Evolutionary conservation across 2,888 invertebrate species (phyloP).

Genomic region (Lasioglossum leucozonium): DNA sequence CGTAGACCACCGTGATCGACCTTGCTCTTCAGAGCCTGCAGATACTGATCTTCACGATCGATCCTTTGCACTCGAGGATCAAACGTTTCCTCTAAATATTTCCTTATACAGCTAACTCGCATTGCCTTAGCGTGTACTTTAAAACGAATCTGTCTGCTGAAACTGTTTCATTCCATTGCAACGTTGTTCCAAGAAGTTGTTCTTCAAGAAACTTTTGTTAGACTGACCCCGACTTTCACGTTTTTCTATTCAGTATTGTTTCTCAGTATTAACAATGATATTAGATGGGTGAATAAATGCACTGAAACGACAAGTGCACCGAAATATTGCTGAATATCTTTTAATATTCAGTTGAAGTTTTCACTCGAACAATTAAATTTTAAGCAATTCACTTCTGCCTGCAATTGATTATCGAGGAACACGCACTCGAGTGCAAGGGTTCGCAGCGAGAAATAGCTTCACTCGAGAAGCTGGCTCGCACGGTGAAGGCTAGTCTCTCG

Average conservation of each 20-base stretch:
- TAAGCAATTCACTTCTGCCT: no score
- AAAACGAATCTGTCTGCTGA: no score
- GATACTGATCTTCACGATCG: background rate
- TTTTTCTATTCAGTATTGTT: background rate
- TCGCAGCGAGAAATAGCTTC: background rate
- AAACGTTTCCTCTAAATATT: background rate
- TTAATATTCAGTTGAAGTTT: background rate
- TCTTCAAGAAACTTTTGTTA: background rate
- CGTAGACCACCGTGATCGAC: slow-evolving; percentile 41
- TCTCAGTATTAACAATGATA: background rate
- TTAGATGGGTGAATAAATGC: background rate
- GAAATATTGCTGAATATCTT: no score
- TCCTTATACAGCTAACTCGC: background rate
- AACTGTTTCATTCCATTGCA: background rate
- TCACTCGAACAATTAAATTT: background rate
- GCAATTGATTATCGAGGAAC: background rate
- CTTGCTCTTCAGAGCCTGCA: slow-evolving; percentile 25
- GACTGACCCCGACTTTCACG: background rate
- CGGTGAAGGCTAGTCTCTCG: slow-evolving; percentile 27
- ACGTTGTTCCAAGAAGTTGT: background rate
- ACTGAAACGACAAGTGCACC: background rate
- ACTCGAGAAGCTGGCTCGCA: background rate
- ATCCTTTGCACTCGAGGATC: background rate
- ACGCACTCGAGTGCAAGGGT: background rate
- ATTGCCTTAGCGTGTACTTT: background rate